These are phyloP conservation scores for Germaria angustata DNA, from an alignment of 2,888 invertebrate genomes.

Conservation along the genomic window DNA sequence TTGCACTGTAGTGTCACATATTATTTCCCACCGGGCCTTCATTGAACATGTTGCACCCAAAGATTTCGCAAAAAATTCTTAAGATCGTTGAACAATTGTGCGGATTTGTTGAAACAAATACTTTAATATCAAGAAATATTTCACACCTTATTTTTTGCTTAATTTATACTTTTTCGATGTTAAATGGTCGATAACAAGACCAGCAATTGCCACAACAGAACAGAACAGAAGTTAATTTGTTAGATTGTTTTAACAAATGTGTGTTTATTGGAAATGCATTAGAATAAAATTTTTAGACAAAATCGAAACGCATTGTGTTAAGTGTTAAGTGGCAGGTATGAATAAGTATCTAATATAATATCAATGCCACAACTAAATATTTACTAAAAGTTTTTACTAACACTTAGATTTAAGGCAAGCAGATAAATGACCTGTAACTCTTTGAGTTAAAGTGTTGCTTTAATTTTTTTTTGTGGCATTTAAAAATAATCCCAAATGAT, in stretches of 20 bases:
- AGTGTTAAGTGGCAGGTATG: background rate
- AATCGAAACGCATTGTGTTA: constrained; percentile 29
- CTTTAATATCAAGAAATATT: constrained; percentile 34
- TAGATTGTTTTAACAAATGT: background rate
- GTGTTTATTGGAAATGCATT: constrained; percentile 36
- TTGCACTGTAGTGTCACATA: background rate
- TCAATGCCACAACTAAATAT: background rate
- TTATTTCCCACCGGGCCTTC: constrained; percentile 7
- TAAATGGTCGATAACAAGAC: constrained; percentile 48
- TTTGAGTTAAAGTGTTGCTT: constrained; percentile 30
- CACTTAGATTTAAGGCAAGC: background rate
- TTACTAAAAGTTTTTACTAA: background rate
- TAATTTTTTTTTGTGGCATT: background rate
- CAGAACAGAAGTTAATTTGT: background rate
- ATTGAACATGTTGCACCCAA: constrained; percentile 17
- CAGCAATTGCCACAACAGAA: constrained; percentile 39
- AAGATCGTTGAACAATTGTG: constrained; percentile 17
- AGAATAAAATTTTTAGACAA: background rate
- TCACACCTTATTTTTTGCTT: constrained; percentile 51
- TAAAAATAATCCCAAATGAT: too few species aligned
- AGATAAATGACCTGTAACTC: constrained; percentile 44
- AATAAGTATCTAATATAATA: background rate
- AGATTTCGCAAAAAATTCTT: constrained; percentile 13
- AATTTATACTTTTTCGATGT: background rate
- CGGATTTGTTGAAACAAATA: constrained; percentile 12